These are phyloP conservation scores for Galagoides demidoff DNA, from an alignment of 2,797 vertebrate species.

Conservation along the genomic window DNA sequence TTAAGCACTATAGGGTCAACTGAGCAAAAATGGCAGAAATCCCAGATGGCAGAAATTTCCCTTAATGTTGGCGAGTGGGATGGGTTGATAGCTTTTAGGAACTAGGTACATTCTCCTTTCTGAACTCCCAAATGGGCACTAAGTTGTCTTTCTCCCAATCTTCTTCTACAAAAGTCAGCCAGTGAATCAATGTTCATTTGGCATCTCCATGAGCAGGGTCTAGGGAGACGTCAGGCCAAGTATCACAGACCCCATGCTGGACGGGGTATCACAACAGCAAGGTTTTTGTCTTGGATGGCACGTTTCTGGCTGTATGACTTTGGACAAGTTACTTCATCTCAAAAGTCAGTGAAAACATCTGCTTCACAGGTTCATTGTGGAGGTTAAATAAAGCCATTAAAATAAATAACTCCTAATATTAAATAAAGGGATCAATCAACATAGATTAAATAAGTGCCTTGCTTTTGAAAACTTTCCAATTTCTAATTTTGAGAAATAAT, in stretches of 20 bases:
- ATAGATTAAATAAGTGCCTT: background rate
- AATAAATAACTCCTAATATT: background rate
- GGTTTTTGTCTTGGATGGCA: background rate
- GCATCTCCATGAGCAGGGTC: background rate
- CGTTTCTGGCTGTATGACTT: background rate
- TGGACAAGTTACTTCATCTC: background rate
- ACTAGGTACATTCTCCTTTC: background rate
- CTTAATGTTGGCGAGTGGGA: background rate
- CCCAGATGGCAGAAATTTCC: background rate
- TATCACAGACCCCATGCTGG: fast-evolving
- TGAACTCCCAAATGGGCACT: background rate
- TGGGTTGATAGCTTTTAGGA: background rate
- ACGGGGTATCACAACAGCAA: fast-evolving
- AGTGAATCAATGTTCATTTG: background rate
- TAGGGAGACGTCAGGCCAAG: background rate
- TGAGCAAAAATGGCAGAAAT: background rate
- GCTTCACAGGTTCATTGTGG: background rate
- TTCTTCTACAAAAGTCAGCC: background rate
- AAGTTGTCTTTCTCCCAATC: background rate
- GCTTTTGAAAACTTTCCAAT: constrained; percentile 2
- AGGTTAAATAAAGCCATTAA: background rate
- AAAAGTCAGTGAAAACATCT: background rate
- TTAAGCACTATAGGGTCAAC: background rate
- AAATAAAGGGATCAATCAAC: background rate
- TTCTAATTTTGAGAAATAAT: background rate